Conservation (phyloP, 2,888 invertebrate genomes). For the Harmothoe impar region DNA sequence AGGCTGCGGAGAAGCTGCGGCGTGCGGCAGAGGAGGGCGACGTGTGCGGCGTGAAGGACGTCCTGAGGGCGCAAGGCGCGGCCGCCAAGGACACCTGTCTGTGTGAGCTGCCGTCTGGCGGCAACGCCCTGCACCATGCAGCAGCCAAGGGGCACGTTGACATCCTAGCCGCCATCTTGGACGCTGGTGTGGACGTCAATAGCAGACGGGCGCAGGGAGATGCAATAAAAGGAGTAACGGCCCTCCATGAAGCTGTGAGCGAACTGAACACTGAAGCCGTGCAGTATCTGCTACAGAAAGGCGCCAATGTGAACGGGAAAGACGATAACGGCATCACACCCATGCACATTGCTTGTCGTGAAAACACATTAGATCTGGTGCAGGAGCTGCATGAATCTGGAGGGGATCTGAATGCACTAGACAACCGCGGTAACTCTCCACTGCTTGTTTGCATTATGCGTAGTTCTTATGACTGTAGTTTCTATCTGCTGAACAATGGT, state of each 20-base stretch:
- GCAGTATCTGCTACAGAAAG: conserved; percentile 74
- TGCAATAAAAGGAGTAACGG: conserved; percentile 11
- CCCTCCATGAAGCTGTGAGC: conserved; percentile 94
- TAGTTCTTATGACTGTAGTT: not conserved
- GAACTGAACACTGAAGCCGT: conserved; percentile 88
- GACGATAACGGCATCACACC: conserved; percentile 68
- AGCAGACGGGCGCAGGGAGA: conserved; percentile 3
- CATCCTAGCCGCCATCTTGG: conserved; percentile 21
- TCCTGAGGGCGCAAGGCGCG: conserved; percentile 10
- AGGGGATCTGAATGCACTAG: conserved; percentile 65
- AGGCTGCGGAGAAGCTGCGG: conserved; percentile 38
- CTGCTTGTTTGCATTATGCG: conserved; percentile 65
- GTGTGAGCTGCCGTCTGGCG: not conserved
- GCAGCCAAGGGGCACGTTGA: conserved; percentile 36
- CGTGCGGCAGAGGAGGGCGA: conserved; percentile 1
- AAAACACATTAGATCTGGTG: conserved; percentile 55
- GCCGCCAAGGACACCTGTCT: conserved; percentile 12
- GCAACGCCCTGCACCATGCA: conserved; percentile 51
- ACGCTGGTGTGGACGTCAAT: conserved; percentile 52
- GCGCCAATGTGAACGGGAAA: conserved; percentile 59
- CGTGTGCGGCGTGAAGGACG: not conserved
- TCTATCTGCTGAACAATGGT: conserved; percentile 65
- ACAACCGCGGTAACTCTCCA: conserved; percentile 67
- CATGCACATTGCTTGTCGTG: conserved; percentile 68
- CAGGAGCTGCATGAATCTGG: conserved; percentile 66